phyloP scores from a whole-genome alignment of 2,888 invertebrate species.

The Elaeidobius kamerunicus region DNA sequence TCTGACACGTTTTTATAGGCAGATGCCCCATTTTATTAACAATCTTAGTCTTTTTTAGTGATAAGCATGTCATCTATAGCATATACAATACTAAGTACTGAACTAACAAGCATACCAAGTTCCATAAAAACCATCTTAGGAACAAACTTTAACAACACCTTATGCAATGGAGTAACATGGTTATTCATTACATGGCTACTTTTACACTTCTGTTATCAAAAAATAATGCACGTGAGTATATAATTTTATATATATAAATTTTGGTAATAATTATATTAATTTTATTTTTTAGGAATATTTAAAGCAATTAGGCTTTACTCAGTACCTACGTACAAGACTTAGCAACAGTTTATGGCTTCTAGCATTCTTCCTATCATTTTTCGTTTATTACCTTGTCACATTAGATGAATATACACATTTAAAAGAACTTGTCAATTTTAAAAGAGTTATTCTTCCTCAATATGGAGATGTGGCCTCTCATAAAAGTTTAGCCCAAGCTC shows the following conservation, averaged over 20 bases:
- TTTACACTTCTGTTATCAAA: constrained; percentile 42
- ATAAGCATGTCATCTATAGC: background rate
- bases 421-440: constrained; percentile 38
- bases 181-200: constrained; percentile 43
- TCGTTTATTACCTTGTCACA: constrained; percentile 42
- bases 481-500: constrained; percentile 40
- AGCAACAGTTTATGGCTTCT: constrained; percentile 43
- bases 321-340: constrained; percentile 41
- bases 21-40: constrained; percentile 35
- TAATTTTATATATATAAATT: background rate
- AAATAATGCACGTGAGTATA: constrained; percentile 41
- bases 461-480: constrained; percentile 34
- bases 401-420: constrained; percentile 38
- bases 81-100: constrained; percentile 37
- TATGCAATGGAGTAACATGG: constrained; percentile 47
- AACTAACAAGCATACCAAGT: constrained; percentile 44
- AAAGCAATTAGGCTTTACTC: constrained; percentile 40
- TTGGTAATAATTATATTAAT: constrained; percentile 2
- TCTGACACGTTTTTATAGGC: no score
- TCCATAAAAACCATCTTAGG: constrained; percentile 42
- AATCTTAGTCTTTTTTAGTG: constrained; percentile 30
- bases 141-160: constrained; percentile 44
- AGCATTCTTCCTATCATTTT: constrained; percentile 42
- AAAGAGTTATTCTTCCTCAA: constrained; percentile 32
- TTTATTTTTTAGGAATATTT: constrained; percentile 40